These are phyloP conservation scores for Anoplius nigerrimus DNA, from an alignment of 2,888 invertebrate genomes.

Conservation along the genomic window DNA sequence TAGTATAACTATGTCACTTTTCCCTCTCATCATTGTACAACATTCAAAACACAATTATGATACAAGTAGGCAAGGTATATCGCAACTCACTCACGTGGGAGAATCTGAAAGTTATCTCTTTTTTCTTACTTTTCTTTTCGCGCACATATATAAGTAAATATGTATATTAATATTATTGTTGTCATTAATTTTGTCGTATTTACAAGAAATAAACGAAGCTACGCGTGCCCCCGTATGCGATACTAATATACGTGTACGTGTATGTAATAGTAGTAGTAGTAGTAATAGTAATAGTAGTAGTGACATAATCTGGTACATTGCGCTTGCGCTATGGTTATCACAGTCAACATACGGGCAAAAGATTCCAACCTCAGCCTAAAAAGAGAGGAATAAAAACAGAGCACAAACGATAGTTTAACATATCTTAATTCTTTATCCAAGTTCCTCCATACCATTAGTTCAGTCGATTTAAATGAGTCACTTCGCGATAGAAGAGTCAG, in stretches of 20 bases:
- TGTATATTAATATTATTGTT: constrained; percentile 12
- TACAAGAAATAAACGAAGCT: constrained; percentile 64
- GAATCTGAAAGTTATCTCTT: constrained; percentile 19
- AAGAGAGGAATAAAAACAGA: not conserved
- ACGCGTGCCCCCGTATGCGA: constrained; percentile 51
- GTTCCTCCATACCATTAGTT: too few relatives aligned
- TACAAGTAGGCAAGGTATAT: constrained; percentile 52
- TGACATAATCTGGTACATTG: not conserved
- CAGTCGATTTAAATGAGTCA: too few relatives aligned
- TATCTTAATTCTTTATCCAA: too few relatives aligned
- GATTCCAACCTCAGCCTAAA: too few relatives aligned
- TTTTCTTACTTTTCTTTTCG: constrained; percentile 12
- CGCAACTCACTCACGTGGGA: constrained; percentile 25
- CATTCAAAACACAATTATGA: constrained; percentile 37
- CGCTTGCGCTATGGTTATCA: too few relatives aligned
- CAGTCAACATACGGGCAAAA: too few relatives aligned
- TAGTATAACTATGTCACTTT: too few relatives aligned
- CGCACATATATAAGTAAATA: constrained; percentile 28
- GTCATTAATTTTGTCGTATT: constrained; percentile 48
- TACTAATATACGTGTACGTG: constrained; percentile 40
- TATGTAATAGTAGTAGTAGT: constrained; percentile 8
- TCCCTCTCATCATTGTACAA: constrained; percentile 1
- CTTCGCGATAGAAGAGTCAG: too few relatives aligned
- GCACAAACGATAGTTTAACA: too few relatives aligned
- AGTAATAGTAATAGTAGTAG: not conserved